These are phyloP conservation scores for Heterochromis multidens DNA, from an alignment of 2,113 vertebrate species.

Conservation along the genomic window DNA sequence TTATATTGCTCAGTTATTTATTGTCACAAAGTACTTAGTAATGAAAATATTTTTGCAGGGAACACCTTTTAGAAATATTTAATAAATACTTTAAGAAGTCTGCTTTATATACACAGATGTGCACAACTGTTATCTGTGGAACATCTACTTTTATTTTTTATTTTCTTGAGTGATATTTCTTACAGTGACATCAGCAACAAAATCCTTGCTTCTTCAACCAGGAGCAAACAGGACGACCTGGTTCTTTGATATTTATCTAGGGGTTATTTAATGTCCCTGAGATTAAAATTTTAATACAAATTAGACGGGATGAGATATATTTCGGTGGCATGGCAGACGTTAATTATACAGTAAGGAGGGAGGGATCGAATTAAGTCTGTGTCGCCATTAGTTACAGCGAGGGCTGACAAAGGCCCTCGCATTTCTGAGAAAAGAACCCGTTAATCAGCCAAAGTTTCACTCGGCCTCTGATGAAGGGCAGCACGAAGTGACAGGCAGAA, in stretches of 20 bases:
- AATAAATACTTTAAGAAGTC: no score
- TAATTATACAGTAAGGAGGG: conserved; percentile 45
- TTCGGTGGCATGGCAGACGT: conserved; percentile 15
- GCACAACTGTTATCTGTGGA: not conserved
- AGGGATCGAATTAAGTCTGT: conserved; percentile 35
- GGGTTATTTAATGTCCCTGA: conserved; percentile 29
- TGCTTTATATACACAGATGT: not conserved
- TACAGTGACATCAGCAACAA: not conserved
- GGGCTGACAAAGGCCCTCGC: conserved; percentile 16
- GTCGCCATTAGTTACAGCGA: conserved; percentile 52
- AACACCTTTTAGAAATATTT: no score
- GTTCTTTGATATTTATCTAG: conserved; percentile 3
- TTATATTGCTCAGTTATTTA: no score
- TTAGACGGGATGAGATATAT: conserved; percentile 21
- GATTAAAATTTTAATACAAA: conserved; percentile 30
- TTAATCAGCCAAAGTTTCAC: conserved; percentile 39
- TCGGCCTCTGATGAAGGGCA: conserved; percentile 26
- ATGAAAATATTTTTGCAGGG: no score
- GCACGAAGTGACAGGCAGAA: conserved; percentile 21
- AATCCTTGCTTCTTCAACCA: not conserved
- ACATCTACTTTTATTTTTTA: not conserved
- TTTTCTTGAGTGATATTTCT: not conserved
- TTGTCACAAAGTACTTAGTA: no score
- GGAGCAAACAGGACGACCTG: not conserved
- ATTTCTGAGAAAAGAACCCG: conserved; percentile 35